A percentile compares a stretch with the other conserved stretches of the same genome.
Evolutionary conservation across 2,113 vertebrate genomes (phyloP).

Genomic region (Empidonax alnorum): DNA sequence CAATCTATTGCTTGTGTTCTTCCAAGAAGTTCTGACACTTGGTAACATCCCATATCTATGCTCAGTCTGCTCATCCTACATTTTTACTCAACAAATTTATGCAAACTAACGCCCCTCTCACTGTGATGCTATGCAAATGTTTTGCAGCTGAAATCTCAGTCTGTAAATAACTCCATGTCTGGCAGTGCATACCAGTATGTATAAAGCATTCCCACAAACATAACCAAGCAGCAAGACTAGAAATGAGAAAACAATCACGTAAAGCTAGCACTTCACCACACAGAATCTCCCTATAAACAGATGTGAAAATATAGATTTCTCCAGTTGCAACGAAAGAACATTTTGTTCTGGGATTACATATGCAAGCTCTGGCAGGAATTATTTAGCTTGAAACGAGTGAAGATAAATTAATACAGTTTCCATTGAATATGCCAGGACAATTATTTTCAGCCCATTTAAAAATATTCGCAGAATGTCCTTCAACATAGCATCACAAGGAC

Average conservation of each 20-base stretch:
- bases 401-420: conserved; percentile 59
- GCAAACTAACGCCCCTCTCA: neutral
- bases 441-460: conserved; percentile 24
- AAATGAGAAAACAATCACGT: neutral
- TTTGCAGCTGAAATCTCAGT: neutral
- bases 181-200: neutral
- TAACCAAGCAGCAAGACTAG: neutral
- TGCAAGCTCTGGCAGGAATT: neutral
- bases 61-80: neutral
- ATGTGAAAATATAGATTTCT: conserved; percentile 37
- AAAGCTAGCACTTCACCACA: neutral
- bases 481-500: neutral
- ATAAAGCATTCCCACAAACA: neutral
- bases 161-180: neutral
- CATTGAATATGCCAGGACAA: conserved; percentile 32
- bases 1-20: neutral
- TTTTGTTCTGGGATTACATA: conserved; percentile 38
- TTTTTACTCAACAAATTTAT: neutral
- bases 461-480: conserved; percentile 37
- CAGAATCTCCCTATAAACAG: neutral
- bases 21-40: neutral
- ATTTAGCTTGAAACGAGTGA: conserved; percentile 11
- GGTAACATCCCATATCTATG: neutral
- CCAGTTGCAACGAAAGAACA: conserved; percentile 34
- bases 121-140: neutral